phyloP scores from a whole-genome alignment of 2,113 vertebrate species.

The Ranitomeya variabilis region DNA sequence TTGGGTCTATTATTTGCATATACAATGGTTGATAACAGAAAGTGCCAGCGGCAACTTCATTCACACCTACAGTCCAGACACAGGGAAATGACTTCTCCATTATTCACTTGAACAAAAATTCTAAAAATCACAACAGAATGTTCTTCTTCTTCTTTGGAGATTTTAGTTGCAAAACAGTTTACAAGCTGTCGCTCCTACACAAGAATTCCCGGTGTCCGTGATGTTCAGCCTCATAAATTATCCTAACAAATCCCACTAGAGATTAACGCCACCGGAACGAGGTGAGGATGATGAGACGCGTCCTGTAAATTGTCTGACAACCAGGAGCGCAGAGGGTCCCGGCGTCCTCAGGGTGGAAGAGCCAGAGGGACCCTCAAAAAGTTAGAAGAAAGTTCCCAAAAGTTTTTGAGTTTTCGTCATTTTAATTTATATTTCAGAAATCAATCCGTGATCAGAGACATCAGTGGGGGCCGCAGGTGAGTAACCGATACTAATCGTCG shows the following conservation, averaged over 20 bases:
- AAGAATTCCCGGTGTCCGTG: slow-evolving; percentile 9
- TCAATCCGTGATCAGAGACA: too few relatives aligned
- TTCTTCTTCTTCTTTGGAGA: neutral
- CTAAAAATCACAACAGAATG: slow-evolving; percentile 19
- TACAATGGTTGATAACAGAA: neutral
- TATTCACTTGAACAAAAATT: slow-evolving; percentile 32
- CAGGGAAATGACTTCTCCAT: neutral
- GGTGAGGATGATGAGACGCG: neutral
- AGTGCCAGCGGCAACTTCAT: neutral
- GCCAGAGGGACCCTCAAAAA: too few relatives aligned
- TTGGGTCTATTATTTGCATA: neutral
- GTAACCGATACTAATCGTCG: too few relatives aligned
- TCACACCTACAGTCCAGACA: neutral
- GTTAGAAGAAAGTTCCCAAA: too few relatives aligned
- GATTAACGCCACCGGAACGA: neutral
- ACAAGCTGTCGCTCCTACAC: slow-evolving; percentile 3
- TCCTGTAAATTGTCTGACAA: too few relatives aligned
- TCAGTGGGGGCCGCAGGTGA: too few relatives aligned
- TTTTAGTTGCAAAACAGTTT: neutral
- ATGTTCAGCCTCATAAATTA: slow-evolving; percentile 24
- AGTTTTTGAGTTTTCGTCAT: too few relatives aligned
- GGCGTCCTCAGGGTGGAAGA: neutral
- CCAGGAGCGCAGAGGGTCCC: too few relatives aligned
- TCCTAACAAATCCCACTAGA: neutral
- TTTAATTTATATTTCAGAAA: too few relatives aligned